A percentile compares a stretch with the other conserved stretches of the same genome.
These are phyloP conservation scores for Austrofundulus limnaeus DNA, from an alignment of 2,113 vertebrate genomes.

Conservation along the genomic window DNA sequence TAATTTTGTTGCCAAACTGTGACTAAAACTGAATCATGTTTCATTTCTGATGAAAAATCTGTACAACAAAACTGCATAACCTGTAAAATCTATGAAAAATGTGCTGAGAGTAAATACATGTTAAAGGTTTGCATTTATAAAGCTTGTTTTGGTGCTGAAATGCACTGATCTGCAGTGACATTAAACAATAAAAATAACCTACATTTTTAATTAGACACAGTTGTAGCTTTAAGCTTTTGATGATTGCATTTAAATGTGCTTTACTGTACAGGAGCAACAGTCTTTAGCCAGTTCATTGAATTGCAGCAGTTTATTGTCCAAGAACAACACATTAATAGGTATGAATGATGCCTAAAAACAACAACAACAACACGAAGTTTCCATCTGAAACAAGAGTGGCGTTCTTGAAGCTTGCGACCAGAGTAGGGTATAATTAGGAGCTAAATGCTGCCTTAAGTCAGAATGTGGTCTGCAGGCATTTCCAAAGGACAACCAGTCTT, in stretches of 20 bases:
- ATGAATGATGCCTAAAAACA: constrained; percentile 38
- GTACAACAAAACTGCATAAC: no score
- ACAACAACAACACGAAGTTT: constrained; percentile 73
- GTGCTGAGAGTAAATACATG: constrained; percentile 18
- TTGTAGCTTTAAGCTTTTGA: constrained; percentile 51
- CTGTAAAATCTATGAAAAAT: no score
- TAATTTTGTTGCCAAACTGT: constrained; percentile 16
- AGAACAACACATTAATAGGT: constrained; percentile 39
- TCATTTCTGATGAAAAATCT: constrained; percentile 6
- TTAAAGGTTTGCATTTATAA: constrained; percentile 11
- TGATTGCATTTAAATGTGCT: constrained; percentile 21
- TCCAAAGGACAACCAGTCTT: constrained; percentile 83
- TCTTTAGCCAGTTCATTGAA: no score
- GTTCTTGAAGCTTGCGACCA: constrained; percentile 71
- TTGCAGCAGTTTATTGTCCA: constrained; percentile 17
- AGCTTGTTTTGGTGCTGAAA: constrained; percentile 3
- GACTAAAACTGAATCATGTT: constrained; percentile 25
- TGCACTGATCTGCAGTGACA: constrained; percentile 1
- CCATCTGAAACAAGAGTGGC: constrained; percentile 77
- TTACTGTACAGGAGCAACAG: constrained; percentile 13
- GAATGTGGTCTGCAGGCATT: constrained; percentile 79
- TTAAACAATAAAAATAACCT: constrained; percentile 27
- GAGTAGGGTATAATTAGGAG: constrained; percentile 81
- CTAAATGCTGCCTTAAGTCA: constrained; percentile 82
- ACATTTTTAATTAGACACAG: no score